Conservation (phyloP, 2,797 vertebrate genomes). For the Rhabdomys pumilio region DNA sequence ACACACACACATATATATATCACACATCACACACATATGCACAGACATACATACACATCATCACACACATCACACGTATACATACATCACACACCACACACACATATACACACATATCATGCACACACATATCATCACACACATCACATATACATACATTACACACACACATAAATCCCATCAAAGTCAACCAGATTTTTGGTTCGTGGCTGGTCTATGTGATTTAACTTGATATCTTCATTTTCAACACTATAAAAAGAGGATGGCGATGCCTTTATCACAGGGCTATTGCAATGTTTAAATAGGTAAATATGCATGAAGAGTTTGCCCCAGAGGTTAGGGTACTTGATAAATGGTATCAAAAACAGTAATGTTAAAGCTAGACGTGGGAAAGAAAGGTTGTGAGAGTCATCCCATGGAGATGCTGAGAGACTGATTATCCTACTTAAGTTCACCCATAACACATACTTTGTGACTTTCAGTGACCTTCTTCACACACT, state of each 20-base stretch:
- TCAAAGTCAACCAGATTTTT: slow-evolving; percentile 1
- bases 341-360: neutral
- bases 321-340: neutral
- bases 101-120: neutral
- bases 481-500: neutral
- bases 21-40: neutral
- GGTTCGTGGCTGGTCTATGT: neutral
- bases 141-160: neutral
- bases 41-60: neutral
- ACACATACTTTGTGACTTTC: neutral
- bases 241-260: slow-evolving; percentile 21
- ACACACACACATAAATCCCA: neutral
- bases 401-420: neutral
- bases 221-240: neutral
- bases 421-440: neutral
- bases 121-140: no score
- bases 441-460: neutral
- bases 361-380: neutral
- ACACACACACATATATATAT: neutral
- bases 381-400: neutral
- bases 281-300: neutral
- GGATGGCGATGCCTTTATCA: neutral
- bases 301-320: neutral
- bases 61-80: neutral
- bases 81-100: neutral